Evolutionary conservation across 2,888 invertebrate species (phyloP), one percentile per base, ranked within the genome.

Genomic region (Loripinus fragilis): DNA sequence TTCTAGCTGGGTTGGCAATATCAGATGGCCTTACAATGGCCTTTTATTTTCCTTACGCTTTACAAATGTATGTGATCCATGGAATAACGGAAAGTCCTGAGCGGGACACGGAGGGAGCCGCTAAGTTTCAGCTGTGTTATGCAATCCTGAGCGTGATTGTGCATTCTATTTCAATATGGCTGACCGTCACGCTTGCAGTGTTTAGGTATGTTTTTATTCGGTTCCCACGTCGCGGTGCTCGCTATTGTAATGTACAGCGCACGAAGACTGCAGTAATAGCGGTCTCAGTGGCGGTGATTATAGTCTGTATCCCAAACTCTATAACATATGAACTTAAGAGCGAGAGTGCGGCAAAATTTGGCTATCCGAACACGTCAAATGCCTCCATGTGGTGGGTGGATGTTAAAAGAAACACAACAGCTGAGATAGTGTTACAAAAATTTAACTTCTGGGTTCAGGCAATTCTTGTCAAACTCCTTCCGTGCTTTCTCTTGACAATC

Each of bases 401-500:
- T 96, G 89, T 95, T 95, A 87, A 94, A 94, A 71, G 93, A 92
- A 85, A 87, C 30, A 90, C 88, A 0, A 74, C 83, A 7, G 82
- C 86, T 8, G 90, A 90, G 38, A 81, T 84, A 20, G 80, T 90
- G 71, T 78, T 93, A n/a, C 87, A 88, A 73, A 91, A 93, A 71
- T 95, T 97, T 81, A 98, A 97, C 91, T 97, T 98, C 94, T 97
- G 97, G 96, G 96, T 98, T 88, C 98, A 98, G 94, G 97, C 98
- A 93, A 97, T 98, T 8, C 96, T 98, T 81, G 96, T 98, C 85
- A 98, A 98, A 94, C 94, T 98, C 72, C 96, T 98, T 85, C 98
- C 98, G 10, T 97, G 98, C 93, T 95, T 97, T 78, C 96, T 97
- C 0, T 94, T 99, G 65, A 98, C 98, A 0, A 95, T 97, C 20